A percentile compares a stretch with the other conserved stretches of the same genome.
Conservation (phyloP, 2,888 invertebrate species). For the Lymantria dispar region DNA sequence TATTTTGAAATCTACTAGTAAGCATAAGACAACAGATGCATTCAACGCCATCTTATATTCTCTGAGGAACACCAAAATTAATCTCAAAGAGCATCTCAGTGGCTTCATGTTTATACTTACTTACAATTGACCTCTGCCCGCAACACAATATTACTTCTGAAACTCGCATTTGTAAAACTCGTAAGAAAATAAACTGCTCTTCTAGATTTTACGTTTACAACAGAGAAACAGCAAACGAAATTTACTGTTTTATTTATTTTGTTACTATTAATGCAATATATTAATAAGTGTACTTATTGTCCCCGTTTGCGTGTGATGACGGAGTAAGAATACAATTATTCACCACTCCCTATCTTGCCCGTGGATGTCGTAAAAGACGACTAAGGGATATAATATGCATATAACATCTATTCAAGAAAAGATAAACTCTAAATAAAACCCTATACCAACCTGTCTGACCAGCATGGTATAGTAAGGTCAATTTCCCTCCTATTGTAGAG, state of each 20-base stretch:
- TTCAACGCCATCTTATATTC: conserved; percentile 1
- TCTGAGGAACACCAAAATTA: conserved; percentile 2
- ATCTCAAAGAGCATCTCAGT: conserved; percentile 6
- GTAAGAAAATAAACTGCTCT: background rate
- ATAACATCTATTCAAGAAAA: too few relatives aligned
- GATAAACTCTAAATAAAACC: too few relatives aligned
- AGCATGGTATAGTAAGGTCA: too few relatives aligned
- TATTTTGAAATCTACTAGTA: background rate
- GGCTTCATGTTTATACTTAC: conserved; percentile 1
- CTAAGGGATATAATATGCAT: too few relatives aligned
- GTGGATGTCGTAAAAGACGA: too few relatives aligned
- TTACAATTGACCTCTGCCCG: conserved; percentile 5
- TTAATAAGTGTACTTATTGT: too few relatives aligned
- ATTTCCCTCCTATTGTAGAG: too few relatives aligned
- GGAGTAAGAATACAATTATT: too few relatives aligned
- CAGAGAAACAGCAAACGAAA: background rate
- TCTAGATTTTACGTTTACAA: background rate
- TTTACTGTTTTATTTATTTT: background rate
- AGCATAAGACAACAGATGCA: background rate
- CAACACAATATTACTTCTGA: conserved; percentile 7
- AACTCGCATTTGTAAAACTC: conserved; percentile 3
- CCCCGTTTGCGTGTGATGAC: too few relatives aligned
- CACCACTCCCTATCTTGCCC: too few relatives aligned
- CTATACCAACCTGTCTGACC: too few relatives aligned
- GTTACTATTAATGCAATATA: too few relatives aligned